Conservation (phyloP, 2,888 invertebrate species). For the Hemistola chrysoprasaria region DNA sequence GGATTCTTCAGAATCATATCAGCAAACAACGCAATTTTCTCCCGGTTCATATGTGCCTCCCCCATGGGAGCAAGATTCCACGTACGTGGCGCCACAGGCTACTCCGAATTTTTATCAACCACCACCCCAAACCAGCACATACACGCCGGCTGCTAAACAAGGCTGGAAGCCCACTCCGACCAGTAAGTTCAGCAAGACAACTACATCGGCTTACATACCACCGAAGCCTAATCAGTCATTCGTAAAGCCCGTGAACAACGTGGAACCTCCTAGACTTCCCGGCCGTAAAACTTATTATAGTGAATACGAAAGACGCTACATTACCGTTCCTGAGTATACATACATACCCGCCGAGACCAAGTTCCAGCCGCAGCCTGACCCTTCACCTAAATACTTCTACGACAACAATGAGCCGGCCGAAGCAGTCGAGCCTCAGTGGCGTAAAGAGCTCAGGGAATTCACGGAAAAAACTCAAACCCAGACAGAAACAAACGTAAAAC, state of each 20-base stretch:
- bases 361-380: constrained; percentile 68
- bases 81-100: constrained; percentile 51
- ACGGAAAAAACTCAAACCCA: constrained; percentile 68
- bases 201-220: constrained; percentile 67
- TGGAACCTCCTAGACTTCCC: constrained; percentile 53
- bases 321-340: constrained; percentile 71
- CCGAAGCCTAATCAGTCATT: constrained; percentile 77
- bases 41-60: constrained; percentile 72
- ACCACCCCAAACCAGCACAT: constrained; percentile 44
- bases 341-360: constrained; percentile 70
- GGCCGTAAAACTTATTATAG: constrained; percentile 77
- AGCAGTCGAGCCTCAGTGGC: constrained; percentile 71
- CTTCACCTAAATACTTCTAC: constrained; percentile 72
- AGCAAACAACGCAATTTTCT: constrained; percentile 61
- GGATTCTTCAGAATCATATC: constrained; percentile 55
- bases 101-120: constrained; percentile 59
- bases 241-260: constrained; percentile 52
- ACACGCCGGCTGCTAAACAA: constrained; percentile 36
- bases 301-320: constrained; percentile 75
- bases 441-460: constrained; percentile 74
- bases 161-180: constrained; percentile 56
- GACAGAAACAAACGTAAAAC: constrained; percentile 54
- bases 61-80: constrained; percentile 73
- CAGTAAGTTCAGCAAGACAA: constrained; percentile 59
- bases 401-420: constrained; percentile 69